phyloP scores from a whole-genome alignment of 1,140 invertebrate genomes.

The Leguminivora glycinivorella region DNA sequence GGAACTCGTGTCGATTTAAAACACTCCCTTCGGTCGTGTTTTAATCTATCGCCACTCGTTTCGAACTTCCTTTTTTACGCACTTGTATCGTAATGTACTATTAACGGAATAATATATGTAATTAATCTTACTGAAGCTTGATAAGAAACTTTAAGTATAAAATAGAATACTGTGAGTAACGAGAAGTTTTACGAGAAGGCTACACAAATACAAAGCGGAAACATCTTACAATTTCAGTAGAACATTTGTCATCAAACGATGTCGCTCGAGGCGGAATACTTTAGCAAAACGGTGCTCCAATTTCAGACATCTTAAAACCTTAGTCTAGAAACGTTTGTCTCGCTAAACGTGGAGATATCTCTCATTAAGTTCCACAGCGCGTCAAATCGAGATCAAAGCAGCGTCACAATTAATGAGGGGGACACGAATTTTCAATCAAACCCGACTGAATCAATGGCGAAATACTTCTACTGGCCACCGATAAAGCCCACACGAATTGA shows the following conservation, averaged over 20 bases:
- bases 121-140: no score
- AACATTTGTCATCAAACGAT: background rate
- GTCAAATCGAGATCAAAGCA: slow-evolving; percentile 2
- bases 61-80: no score
- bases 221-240: background rate
- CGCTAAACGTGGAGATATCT: background rate
- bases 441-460: slow-evolving; percentile 1
- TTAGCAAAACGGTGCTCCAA: background rate
- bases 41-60: no score
- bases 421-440: slow-evolving; percentile 5
- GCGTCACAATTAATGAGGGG: background rate
- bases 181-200: background rate
- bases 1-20: no score
- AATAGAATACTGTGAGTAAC: background rate
- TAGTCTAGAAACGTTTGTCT: background rate
- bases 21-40: no score
- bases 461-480: background rate
- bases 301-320: background rate
- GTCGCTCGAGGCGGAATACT: background rate
- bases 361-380: background rate
- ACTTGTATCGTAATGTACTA: no score
- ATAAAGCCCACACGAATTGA: background rate
- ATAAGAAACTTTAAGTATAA: background rate
- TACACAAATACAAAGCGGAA: background rate
- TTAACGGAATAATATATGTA: no score